Conservation (phyloP, 2,797 vertebrate genomes). For the Chiloscyllium punctatum region DNA sequence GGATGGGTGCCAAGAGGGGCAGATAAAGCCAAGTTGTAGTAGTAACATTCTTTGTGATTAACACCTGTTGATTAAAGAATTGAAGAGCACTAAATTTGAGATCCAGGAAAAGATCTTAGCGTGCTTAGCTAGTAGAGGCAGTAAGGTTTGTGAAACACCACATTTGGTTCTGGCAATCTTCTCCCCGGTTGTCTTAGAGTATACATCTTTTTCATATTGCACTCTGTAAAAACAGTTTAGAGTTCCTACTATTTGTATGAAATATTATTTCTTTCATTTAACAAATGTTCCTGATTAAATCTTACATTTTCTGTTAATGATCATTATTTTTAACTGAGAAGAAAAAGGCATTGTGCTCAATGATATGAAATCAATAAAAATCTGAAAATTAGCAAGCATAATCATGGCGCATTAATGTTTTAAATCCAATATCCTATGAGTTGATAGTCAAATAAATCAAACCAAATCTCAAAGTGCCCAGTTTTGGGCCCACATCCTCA, state of each 20-base stretch:
- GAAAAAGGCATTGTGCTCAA: background rate
- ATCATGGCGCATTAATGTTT: background rate
- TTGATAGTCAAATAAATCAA: background rate
- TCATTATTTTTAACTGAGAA: background rate
- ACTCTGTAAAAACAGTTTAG: background rate
- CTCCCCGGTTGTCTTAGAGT: background rate
- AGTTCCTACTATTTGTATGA: background rate
- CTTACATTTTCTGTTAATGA: background rate
- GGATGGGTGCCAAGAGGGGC: background rate
- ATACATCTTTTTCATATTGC: background rate
- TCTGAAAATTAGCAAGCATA: background rate
- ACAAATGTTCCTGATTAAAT: background rate
- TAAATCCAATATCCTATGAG: background rate
- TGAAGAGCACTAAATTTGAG: background rate
- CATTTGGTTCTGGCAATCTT: background rate
- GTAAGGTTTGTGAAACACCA: background rate
- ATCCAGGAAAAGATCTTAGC: background rate
- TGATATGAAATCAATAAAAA: background rate
- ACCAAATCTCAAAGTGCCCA: background rate
- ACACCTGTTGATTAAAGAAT: background rate
- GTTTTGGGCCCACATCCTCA: background rate
- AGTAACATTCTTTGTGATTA: background rate
- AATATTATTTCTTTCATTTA: background rate
- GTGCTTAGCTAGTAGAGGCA: background rate
- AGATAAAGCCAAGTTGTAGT: background rate